A percentile compares a stretch with the other conserved stretches of the same genome.
Conservation (phyloP, 2,888 invertebrate species). For the Plagodis pulveraria region DNA sequence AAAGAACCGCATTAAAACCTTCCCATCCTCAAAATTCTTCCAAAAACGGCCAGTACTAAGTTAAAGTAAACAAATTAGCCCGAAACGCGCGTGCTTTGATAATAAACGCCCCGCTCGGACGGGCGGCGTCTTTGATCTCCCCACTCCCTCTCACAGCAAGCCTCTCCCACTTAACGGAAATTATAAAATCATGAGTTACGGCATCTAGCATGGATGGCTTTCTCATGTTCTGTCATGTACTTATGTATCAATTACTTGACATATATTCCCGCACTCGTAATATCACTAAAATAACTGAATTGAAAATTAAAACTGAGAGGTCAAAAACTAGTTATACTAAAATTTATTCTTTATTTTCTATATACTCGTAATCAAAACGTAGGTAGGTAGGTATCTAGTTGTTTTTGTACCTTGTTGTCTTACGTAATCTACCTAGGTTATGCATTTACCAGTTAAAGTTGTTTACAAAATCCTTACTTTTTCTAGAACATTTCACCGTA, state of each 20-base stretch:
- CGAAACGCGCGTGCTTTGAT: constrained; percentile 39
- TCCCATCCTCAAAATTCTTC: constrained; percentile 25
- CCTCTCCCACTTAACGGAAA: constrained; percentile 63
- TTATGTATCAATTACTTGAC: too few relatives aligned
- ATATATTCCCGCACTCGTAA: too few relatives aligned
- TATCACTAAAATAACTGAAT: too few relatives aligned
- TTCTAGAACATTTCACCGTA: constrained; percentile 31
- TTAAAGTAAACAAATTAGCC: constrained; percentile 27
- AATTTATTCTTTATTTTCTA: too few relatives aligned
- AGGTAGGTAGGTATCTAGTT: too few relatives aligned
- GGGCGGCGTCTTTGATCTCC: constrained; percentile 62
- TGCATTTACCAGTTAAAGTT: not conserved
- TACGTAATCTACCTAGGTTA: too few relatives aligned
- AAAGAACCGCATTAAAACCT: constrained; percentile 29
- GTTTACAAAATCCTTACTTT: not conserved
- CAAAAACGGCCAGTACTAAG: constrained; percentile 33
- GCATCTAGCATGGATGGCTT: too few relatives aligned
- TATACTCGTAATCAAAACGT: too few relatives aligned
- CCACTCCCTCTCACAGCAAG: constrained; percentile 37
- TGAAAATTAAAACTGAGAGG: too few relatives aligned
- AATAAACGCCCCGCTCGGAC: constrained; percentile 50
- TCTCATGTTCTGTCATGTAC: too few relatives aligned
- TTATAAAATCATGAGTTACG: constrained; percentile 58
- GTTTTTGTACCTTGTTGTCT: too few relatives aligned
- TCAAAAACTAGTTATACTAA: too few relatives aligned